Conservation (phyloP, 2,888 invertebrate genomes). For the Dermolepida albohirtum region DNA sequence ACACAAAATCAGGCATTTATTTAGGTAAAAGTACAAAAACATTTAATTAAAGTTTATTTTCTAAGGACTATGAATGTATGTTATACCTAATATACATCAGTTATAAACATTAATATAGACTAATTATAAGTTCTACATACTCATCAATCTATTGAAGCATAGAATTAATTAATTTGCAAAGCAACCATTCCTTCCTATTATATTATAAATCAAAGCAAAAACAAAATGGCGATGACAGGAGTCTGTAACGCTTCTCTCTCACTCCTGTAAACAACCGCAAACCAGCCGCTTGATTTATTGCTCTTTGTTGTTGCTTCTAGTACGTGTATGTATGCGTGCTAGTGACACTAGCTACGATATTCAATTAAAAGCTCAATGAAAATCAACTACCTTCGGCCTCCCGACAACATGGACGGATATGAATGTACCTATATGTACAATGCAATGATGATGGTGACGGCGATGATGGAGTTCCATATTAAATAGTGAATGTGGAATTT, state of each 20-base stretch:
- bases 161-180: no score
- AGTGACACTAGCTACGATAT: constrained; percentile 24
- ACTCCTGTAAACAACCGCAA: neutral
- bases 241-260: constrained; percentile 8
- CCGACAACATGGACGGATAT: constrained; percentile 7
- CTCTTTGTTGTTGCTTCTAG: constrained; percentile 7
- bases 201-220: constrained; percentile 21
- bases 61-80: no score
- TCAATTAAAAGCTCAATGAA: constrained; percentile 21
- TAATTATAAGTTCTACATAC: no score
- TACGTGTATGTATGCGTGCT: constrained; percentile 11
- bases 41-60: no score
- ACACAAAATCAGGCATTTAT: no score
- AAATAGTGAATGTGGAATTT: constrained; percentile 3
- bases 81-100: no score
- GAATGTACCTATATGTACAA: constrained; percentile 1
- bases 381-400: constrained; percentile 16
- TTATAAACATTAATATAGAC: no score
- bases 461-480: constrained; percentile 1
- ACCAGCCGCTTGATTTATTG: constrained; percentile 17
- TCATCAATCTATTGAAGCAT: no score
- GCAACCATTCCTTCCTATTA: no score
- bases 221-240: constrained; percentile 26
- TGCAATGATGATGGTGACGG: constrained; percentile 4
- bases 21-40: no score